These are phyloP conservation scores for Sebastes reedi DNA, from an alignment of 2,797 vertebrate genomes.

Conservation along the genomic window DNA sequence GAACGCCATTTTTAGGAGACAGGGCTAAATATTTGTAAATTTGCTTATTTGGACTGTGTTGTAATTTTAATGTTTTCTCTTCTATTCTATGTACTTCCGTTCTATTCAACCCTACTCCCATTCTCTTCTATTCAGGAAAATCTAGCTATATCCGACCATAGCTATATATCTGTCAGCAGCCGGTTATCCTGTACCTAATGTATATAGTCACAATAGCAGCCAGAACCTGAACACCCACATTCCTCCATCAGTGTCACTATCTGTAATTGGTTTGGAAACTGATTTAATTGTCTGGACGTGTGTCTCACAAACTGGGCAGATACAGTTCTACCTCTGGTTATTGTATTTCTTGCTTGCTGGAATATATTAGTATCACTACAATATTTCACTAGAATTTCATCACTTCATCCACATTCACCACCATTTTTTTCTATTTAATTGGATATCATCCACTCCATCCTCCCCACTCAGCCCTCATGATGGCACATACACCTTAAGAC, in stretches of 20 bases:
- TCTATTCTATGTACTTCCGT: neutral
- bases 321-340: conserved; percentile 5
- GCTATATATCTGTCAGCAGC: neutral
- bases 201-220: conserved; percentile 10
- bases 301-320: conserved; percentile 36
- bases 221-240: conserved; percentile 7
- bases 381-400: conserved; percentile 64
- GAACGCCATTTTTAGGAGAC: neutral
- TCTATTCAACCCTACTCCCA: neutral
- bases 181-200: conserved; percentile 8
- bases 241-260: conserved; percentile 45
- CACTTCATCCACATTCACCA: conserved; percentile 49
- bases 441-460: conserved; percentile 53
- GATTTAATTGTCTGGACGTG: conserved; percentile 46
- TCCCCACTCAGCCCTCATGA: conserved; percentile 20
- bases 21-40: neutral
- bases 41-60: neutral
- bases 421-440: conserved; percentile 52
- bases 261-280: conserved; percentile 54
- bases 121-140: neutral
- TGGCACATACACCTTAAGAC: conserved; percentile 13
- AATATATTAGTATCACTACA: conserved; percentile 29
- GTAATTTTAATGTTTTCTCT: neutral
- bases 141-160: neutral
- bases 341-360: conserved; percentile 20